Evolutionary conservation across 2,113 vertebrate species (phyloP).

Genomic region (Ia io): DNA sequence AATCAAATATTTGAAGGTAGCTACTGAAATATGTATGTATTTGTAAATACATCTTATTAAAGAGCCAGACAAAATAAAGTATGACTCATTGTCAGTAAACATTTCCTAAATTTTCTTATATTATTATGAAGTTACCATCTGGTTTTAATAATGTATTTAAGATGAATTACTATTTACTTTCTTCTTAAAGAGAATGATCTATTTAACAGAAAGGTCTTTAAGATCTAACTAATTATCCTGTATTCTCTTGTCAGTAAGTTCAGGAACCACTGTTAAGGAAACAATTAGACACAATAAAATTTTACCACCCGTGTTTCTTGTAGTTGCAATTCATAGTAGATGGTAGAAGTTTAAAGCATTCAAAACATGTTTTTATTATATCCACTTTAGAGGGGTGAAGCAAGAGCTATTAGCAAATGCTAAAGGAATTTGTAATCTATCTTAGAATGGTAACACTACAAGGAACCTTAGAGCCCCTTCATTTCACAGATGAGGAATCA

Average conservation of each 20-base stretch:
- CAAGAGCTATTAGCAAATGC: too few relatives aligned
- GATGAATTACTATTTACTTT: conserved; percentile 61
- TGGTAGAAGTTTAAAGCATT: too few relatives aligned
- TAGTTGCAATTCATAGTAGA: neutral
- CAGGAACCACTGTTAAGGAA: conserved; percentile 37
- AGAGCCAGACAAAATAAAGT: conserved; percentile 69
- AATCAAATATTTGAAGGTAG: conserved; percentile 40
- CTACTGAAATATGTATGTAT: conserved; percentile 61
- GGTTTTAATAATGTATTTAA: conserved; percentile 65
- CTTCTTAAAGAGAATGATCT: conserved; percentile 39
- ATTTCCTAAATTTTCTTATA: conserved; percentile 47
- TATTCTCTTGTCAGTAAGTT: conserved; percentile 28
- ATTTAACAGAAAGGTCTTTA: conserved; percentile 42
- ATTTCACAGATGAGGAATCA: conserved; percentile 37
- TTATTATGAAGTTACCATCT: conserved; percentile 61
- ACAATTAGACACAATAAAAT: neutral
- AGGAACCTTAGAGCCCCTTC: conserved; percentile 10
- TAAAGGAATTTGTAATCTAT: neutral
- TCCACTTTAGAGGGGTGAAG: too few relatives aligned
- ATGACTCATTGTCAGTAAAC: conserved; percentile 77
- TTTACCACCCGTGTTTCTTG: conserved; percentile 24
- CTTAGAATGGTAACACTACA: neutral
- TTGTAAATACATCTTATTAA: conserved; percentile 57
- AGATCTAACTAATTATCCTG: conserved; percentile 36
- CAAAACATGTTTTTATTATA: too few relatives aligned